A percentile compares a stretch with the other conserved stretches of the same genome.
phyloP scores from a whole-genome alignment of 2,113 vertebrate species.

The Peromyscus leucopus region DNA sequence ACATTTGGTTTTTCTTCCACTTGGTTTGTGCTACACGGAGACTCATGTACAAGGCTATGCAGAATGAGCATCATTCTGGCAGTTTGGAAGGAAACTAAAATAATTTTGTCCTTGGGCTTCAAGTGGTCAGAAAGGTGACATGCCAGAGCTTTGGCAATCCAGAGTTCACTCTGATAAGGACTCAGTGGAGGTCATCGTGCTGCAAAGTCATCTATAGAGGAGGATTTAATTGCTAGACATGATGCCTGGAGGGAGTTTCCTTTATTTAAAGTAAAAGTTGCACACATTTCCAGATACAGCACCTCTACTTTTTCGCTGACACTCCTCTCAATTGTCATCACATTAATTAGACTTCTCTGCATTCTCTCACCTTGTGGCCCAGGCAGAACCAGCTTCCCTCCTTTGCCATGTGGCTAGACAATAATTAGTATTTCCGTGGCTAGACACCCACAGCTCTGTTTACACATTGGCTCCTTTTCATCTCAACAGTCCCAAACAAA shows the following conservation, averaged over 20 bases:
- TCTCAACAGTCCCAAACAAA: neutral
- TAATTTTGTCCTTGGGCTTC: conserved; percentile 50
- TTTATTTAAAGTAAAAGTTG: neutral
- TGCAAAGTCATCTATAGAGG: neutral
- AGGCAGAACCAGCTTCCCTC: neutral
- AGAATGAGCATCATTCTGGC: conserved; percentile 16
- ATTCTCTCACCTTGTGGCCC: neutral
- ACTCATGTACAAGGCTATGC: neutral
- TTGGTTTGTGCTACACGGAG: conserved; percentile 35
- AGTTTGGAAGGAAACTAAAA: conserved; percentile 53
- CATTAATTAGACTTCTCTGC: neutral
- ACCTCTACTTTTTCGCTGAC: neutral
- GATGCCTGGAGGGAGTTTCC: neutral
- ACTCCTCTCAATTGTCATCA: neutral
- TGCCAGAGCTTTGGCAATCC: neutral
- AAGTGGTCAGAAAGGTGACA: conserved; percentile 38
- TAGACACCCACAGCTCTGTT: neutral
- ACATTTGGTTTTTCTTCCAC: neutral
- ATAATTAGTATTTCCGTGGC: neutral
- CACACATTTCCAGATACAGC: neutral
- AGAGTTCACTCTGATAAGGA: neutral
- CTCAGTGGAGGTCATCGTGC: accelerated
- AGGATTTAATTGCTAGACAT: neutral
- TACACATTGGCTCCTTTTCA: neutral
- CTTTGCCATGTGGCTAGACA: neutral